Conservation (phyloP, 1,140 invertebrate species). For the Papilio xuthus region DNA sequence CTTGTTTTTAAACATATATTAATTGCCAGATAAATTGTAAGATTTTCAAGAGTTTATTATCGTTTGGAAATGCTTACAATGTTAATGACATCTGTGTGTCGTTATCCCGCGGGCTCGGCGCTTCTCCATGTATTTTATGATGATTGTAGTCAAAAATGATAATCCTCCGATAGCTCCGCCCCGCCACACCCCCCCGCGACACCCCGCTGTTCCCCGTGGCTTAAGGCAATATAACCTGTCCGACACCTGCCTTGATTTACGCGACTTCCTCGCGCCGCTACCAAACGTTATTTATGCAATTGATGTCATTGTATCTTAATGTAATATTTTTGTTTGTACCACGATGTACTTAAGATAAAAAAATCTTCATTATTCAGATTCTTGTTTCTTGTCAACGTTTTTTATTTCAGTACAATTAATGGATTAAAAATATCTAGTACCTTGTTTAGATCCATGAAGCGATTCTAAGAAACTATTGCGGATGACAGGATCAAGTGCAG, state of each 20-base stretch:
- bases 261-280: slow-evolving; percentile 5
- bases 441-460: neutral
- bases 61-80: slow-evolving; percentile 1
- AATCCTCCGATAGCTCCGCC: slow-evolving; percentile 1
- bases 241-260: slow-evolving; percentile 29
- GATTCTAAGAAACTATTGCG: neutral
- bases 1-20: neutral
- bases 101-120: neutral
- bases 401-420: neutral
- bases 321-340: neutral
- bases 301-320: neutral
- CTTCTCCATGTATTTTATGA: slow-evolving; percentile 18
- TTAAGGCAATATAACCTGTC: neutral
- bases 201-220: neutral
- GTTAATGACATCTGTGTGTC: neutral
- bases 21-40: slow-evolving; percentile 1
- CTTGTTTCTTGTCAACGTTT: neutral
- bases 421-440: neutral
- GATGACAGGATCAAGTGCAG: neutral
- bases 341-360: too few species aligned
- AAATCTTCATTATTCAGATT: too few species aligned
- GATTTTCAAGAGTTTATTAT: neutral
- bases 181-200: neutral
- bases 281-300: neutral
- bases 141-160: slow-evolving; percentile 35